Evolutionary conservation across 2,888 invertebrate genomes (phyloP).

Genomic region (Amblyteles armatorius): DNA sequence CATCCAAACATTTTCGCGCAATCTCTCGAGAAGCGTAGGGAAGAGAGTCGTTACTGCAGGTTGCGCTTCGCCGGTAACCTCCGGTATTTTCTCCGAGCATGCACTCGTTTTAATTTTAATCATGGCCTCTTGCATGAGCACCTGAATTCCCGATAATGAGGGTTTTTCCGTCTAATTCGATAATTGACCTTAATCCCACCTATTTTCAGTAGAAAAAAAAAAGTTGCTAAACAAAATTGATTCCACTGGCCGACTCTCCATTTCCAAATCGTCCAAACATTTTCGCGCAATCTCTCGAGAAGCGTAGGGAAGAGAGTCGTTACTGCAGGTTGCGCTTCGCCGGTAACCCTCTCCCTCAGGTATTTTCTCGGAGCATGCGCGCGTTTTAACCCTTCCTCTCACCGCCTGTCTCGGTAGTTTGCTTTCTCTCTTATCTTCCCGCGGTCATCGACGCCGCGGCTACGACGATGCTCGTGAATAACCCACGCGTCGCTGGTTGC

Average conservation of each 20-base stretch:
- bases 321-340: constrained; percentile 35
- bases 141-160: no score
- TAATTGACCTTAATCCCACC: no score
- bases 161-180: no score
- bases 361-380: constrained; percentile 63
- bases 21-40: not conserved
- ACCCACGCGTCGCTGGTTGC: constrained; percentile 65
- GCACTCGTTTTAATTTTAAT: constrained; percentile 60
- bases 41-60: constrained; percentile 24
- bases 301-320: not conserved
- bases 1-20: not conserved
- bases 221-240: no score
- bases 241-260: no score
- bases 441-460: constrained; percentile 54
- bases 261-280: not conserved
- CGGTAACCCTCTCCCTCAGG: not conserved
- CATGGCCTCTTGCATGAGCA: no score
- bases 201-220: no score
- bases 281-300: not conserved
- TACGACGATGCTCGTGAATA: constrained; percentile 62
- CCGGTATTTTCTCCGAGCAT: constrained; percentile 52
- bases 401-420: constrained; percentile 61
- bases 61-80: constrained; percentile 24
- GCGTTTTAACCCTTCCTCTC: constrained; percentile 63
- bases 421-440: constrained; percentile 67